phyloP scores from a whole-genome alignment of 2,113 vertebrate genomes.

The Amia ocellicauda region DNA sequence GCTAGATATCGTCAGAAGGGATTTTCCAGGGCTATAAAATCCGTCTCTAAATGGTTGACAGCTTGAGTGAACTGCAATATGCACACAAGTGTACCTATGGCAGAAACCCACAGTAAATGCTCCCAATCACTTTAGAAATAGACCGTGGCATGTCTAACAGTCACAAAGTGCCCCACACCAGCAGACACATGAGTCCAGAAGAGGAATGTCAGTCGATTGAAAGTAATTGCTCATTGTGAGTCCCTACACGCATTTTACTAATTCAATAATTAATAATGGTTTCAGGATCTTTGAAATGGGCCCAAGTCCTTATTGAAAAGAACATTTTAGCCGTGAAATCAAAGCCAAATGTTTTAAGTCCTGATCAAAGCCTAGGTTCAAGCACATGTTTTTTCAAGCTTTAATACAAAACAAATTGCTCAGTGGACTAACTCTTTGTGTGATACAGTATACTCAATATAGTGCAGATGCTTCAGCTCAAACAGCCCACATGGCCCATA shows the following conservation, averaged over 20 bases:
- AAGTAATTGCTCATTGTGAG: slow-evolving; percentile 23
- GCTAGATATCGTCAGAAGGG: too few species aligned
- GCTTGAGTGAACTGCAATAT: background rate
- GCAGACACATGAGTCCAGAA: slow-evolving; percentile 4
- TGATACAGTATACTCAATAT: too few species aligned
- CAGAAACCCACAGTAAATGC: too few species aligned
- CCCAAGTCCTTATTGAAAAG: slow-evolving; percentile 24
- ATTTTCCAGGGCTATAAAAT: background rate
- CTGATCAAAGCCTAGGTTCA: slow-evolving; percentile 41
- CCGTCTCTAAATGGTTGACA: background rate
- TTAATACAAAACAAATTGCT: slow-evolving; percentile 20
- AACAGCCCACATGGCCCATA: too few species aligned
- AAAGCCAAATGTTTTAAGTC: slow-evolving; percentile 43
- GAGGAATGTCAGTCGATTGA: slow-evolving; percentile 14
- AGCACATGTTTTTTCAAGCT: slow-evolving; percentile 20
- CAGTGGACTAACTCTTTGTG: background rate
- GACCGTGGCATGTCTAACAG: background rate
- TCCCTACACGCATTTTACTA: slow-evolving; percentile 14
- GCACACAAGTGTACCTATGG: background rate
- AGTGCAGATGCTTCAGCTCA: too few species aligned
- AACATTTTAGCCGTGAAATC: slow-evolving; percentile 24
- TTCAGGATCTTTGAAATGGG: slow-evolving; percentile 27
- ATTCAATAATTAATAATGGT: slow-evolving; percentile 32
- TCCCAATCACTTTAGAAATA: background rate
- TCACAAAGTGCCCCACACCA: slow-evolving; percentile 1